Conservation (phyloP, 2,888 invertebrate genomes). For the Flexamia atlantica region DNA sequence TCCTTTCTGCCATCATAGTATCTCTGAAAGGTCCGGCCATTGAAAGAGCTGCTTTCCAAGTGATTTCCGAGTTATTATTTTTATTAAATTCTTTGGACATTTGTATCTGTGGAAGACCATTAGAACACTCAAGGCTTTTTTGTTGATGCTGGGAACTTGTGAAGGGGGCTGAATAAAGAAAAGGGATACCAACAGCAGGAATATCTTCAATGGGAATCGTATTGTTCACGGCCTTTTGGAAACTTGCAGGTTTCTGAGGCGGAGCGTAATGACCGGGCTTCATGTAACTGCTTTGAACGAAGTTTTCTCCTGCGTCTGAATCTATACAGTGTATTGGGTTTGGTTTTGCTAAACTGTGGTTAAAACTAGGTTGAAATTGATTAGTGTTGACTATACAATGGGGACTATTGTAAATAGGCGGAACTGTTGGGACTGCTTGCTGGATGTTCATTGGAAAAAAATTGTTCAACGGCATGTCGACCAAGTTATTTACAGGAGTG, state of each 20-base stretch:
- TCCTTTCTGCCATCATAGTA: not conserved
- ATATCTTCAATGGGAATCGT: constrained; percentile 42
- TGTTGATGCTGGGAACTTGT: not conserved
- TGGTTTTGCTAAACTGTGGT: constrained; percentile 7
- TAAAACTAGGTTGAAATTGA: not conserved
- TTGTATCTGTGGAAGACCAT: not conserved
- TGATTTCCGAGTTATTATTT: constrained; percentile 29
- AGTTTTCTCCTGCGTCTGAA: constrained; percentile 9
- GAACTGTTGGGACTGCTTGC: not conserved
- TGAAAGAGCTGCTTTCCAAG: constrained; percentile 52
- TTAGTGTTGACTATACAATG: not conserved
- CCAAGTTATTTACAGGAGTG: not conserved
- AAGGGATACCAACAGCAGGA: constrained; percentile 49
- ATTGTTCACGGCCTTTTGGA: constrained; percentile 4
- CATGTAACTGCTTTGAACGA: constrained; percentile 58
- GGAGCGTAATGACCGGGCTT: constrained; percentile 63
- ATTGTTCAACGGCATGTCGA: not conserved
- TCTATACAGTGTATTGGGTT: constrained; percentile 55
- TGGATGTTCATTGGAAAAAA: constrained; percentile 24
- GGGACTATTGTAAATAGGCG: constrained; percentile 20
- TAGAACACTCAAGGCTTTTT: not conserved
- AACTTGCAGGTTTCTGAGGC: constrained; percentile 58
- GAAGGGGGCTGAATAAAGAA: constrained; percentile 11
- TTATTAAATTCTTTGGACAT: not conserved
- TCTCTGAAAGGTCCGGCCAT: constrained; percentile 52